Evolutionary conservation across 2,113 vertebrate species (phyloP), one percentile per base, ranked within the genome.

Genomic region (Oncorhynchus mykiss): DNA sequence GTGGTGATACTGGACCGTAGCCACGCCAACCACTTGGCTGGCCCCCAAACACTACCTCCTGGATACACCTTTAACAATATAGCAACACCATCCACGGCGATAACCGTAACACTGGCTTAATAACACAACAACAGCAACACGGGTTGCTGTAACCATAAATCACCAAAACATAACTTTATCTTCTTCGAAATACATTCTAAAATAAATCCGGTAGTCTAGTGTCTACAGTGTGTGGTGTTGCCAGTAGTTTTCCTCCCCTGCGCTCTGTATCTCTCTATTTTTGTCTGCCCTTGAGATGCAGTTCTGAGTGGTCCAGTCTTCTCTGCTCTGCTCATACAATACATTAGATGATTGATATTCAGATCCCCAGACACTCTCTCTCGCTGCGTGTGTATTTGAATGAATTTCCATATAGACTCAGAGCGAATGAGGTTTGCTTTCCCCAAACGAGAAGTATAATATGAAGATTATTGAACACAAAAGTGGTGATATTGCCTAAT

Each of bases 361-460:
- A 89, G 87, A 81, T 88, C 88, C 86, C 82, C 74, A 74, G 90
- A 90, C 88, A 79, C 84, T 82, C 75, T 85, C 25, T 85, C 25
- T 83, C 85, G 88, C 83, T 90, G 87, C 88, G 85, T 86, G 89
- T 14, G 76, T 85, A 87, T 88, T 90, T 84, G 85, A 88, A 91
- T 90, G 87, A 87, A 91, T 92, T 92, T 91, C 90, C 90, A 92
- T 91, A 89, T 90, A 90, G 89, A 90, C 87, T 84, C 81, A 5
- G 80, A 76, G 89, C 80, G 88, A 88, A 90, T 88, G 85, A 89
- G 88, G 87, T 90, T 90, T 87, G 85, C 88, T 89, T 90, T 88
- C 75, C 83, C 86, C 80, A 83, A 88, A 90, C 87, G 82, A 91
- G 88, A 86, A 83, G 88, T 88, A 91, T 90, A 90, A 90, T 91